phyloP scores from a whole-genome alignment of 2,113 vertebrate genomes.

The Spea bombifrons region DNA sequence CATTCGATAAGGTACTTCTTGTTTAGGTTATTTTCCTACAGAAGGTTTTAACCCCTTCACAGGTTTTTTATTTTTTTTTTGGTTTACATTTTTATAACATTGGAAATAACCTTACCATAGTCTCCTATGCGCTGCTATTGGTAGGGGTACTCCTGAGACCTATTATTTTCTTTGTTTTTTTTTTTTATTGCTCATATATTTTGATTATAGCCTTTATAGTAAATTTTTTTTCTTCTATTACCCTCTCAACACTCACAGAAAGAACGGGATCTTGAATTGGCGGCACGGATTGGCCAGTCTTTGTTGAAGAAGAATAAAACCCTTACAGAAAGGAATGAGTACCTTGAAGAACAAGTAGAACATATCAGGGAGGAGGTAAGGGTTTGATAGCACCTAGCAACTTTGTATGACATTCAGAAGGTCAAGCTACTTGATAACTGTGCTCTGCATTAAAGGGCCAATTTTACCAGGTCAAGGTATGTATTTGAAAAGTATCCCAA shows the following conservation, averaged over 20 bases:
- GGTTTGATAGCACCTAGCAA: neutral
- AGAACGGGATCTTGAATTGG: slow-evolving; percentile 97
- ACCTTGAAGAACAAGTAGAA: slow-evolving; percentile 92
- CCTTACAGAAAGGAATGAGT: slow-evolving; percentile 88
- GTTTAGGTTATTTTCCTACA: neutral
- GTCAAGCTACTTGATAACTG: too few species aligned
- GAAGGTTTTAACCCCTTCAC: neutral
- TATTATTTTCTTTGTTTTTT: neutral
- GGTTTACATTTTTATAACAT: too few species aligned
- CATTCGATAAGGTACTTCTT: neutral
- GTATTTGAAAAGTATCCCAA: too few species aligned
- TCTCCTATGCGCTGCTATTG: too few species aligned
- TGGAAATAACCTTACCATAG: too few species aligned
- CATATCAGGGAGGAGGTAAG: slow-evolving; percentile 93
- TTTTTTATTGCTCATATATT: neutral
- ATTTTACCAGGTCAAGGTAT: too few species aligned
- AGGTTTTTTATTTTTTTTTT: neutral
- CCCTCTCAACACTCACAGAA: slow-evolving; percentile 70
- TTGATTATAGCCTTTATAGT: neutral
- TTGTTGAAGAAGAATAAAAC: slow-evolving; percentile 96
- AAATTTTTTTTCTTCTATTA: neutral
- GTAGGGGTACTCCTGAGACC: neutral
- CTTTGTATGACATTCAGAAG: too few species aligned
- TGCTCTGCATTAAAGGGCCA: too few species aligned
- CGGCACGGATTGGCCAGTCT: slow-evolving; percentile 94